Evolutionary conservation across 2,113 vertebrate genomes (phyloP), one percentile per base, ranked within the genome.

Genomic region (Piaya cayana): DNA sequence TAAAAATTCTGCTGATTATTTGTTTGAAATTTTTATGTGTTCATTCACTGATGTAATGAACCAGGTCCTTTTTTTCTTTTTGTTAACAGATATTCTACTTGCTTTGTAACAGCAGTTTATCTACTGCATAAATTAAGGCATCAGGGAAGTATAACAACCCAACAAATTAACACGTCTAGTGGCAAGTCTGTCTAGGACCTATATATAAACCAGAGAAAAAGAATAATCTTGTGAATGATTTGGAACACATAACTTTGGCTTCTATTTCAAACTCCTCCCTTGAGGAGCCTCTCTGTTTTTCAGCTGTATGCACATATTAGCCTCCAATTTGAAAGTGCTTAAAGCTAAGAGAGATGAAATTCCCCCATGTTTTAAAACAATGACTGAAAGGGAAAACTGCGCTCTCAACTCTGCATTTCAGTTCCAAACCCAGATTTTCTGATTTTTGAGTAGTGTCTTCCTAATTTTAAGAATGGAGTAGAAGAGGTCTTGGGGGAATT

Each of bases 151-250:
- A 37, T 72, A 80, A 82, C 18, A 82, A 56, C 58, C 32, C 63
- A 69, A 52, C 5, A 23, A 82, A 79, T 82, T 93, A 92, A 80
- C 49, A 82, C 45, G 75, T 82, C 75, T 85, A 18, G 14, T 68
- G 67, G 29, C 26, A 85, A 68, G 58, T 52, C 62, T 88, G 12
- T 60, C 49, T 85, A 63, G 53, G 26, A 68, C 32, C 22, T 64
- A 42, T 9, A 22, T 55, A 82, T 39, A 76, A 94, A 76, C 43
- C 76, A 64, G 49, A 87, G 74, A 91, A 91, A 90, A 25, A 85
- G 78, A 76, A 92, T 82, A 43, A 85, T 55, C 70, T 90, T 72
- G 53, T 85, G 79, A 92, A 92, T 52, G 0, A 79, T 85, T 60
- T 92, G 79, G 82, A 65, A 76, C 34, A 56, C 32, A 74, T 11